Conservation (phyloP, 2,113 vertebrate genomes). For the Struthidea cinerea region DNA sequence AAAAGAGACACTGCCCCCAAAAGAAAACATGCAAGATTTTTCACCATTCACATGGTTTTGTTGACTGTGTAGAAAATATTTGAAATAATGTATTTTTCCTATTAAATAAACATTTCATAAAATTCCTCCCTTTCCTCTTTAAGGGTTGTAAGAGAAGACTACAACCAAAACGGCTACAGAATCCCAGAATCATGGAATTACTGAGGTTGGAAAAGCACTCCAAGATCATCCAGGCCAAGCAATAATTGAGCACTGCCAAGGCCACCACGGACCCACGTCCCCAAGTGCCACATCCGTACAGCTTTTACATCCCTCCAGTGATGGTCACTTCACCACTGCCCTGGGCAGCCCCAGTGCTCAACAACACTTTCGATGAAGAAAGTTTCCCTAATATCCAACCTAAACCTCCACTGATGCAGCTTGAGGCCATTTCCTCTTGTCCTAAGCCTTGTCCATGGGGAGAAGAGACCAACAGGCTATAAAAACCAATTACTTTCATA, state of each 20-base stretch:
- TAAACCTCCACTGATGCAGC: neutral
- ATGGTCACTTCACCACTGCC: neutral
- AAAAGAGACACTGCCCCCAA: neutral
- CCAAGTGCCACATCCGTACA: neutral
- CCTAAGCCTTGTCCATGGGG: neutral
- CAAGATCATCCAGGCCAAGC: neutral
- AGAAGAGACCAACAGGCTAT: neutral
- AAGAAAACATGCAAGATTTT: neutral
- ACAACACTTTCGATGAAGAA: neutral
- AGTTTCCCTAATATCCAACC: neutral
- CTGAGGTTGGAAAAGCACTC: neutral
- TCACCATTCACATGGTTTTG: neutral
- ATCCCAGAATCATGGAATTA: neutral
- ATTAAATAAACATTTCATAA: neutral
- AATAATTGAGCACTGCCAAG: neutral
- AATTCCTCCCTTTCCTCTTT: neutral
- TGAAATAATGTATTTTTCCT: neutral
- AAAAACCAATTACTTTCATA: neutral
- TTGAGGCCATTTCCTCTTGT: neutral
- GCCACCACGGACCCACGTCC: neutral
- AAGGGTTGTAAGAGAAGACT: neutral
- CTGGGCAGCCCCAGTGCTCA: neutral
- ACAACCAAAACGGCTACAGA: neutral
- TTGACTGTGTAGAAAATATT: neutral
- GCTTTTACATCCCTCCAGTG: neutral